Percentiles rank a stretch among this genome's conserved stretches.
phyloP scores from a whole-genome alignment of 2,797 vertebrate species.

The Fundulus diaphanus region DNA sequence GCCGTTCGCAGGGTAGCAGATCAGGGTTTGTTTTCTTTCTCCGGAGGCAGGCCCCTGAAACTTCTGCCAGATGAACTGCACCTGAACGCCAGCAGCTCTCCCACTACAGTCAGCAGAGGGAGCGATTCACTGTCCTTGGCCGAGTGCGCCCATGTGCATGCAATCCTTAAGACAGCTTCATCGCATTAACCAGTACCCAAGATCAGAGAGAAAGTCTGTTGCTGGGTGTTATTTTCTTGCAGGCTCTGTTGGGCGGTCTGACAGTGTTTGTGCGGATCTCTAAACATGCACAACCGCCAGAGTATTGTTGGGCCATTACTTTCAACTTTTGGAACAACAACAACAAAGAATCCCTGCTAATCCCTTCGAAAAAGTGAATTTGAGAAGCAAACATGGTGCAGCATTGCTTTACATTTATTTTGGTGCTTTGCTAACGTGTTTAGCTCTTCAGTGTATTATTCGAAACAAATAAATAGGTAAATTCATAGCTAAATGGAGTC shows the following conservation, averaged over 20 bases:
- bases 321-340: conserved; percentile 8
- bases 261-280: conserved; percentile 49
- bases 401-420: not conserved
- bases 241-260: conserved; percentile 24
- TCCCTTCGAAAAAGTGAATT: conserved; percentile 14
- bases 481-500: not conserved
- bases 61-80: conserved; percentile 82
- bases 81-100: conserved; percentile 66
- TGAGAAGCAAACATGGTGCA: conserved; percentile 12
- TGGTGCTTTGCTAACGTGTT: not conserved
- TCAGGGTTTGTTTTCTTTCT: conserved; percentile 81
- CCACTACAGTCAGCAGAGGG: conserved; percentile 61
- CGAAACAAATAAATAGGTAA: not conserved
- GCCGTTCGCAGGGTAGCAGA: conserved; percentile 71
- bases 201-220: conserved; percentile 22
- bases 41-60: conserved; percentile 71
- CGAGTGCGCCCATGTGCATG: conserved; percentile 24
- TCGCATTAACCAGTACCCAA: conserved; percentile 25
- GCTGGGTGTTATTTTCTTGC: conserved; percentile 28
- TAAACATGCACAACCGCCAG: conserved; percentile 50
- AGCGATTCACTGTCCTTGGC: conserved; percentile 58
- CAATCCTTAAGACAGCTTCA: conserved; percentile 55
- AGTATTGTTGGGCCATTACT: conserved; percentile 15
- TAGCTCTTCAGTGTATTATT: not conserved
- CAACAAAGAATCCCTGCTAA: conserved; percentile 8